These are phyloP conservation scores for Lepisosteus oculatus DNA, from an alignment of 2,113 vertebrate species.

Conservation along the genomic window DNA sequence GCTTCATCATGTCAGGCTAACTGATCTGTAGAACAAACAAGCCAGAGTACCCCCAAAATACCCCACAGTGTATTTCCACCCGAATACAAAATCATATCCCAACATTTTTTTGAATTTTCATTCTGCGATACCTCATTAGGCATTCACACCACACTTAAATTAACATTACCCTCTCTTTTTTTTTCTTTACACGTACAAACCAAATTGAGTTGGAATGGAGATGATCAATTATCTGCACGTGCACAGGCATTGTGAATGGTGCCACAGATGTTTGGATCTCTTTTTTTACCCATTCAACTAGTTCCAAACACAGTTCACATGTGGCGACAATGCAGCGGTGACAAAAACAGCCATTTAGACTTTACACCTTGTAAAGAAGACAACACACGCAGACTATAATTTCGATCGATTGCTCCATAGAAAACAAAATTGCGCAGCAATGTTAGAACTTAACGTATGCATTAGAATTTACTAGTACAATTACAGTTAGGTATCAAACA, in stretches of 20 bases:
- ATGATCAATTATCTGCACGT: constrained; percentile 59
- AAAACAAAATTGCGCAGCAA: no score
- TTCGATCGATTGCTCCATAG: background rate
- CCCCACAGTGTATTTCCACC: constrained; percentile 7
- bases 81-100: constrained; percentile 24
- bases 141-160: constrained; percentile 57
- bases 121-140: constrained; percentile 56
- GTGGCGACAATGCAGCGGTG: constrained; percentile 33
- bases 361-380: no score
- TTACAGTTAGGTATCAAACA: no score
- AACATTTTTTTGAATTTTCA: constrained; percentile 39
- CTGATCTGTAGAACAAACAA: no score
- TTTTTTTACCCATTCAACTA: constrained; percentile 35
- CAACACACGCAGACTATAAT: constrained; percentile 28
- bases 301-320: constrained; percentile 18
- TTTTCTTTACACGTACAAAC: constrained; percentile 35
- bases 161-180: constrained; percentile 39
- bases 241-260: constrained; percentile 41
- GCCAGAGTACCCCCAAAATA: background rate
- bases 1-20: no score
- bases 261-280: constrained; percentile 46
- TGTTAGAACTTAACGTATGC: no score
- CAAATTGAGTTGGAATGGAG: constrained; percentile 45
- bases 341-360: constrained; percentile 27
- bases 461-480: no score